Evolutionary conservation across 2,797 vertebrate genomes (phyloP).

Genomic region (Gambelia wislizenii): DNA sequence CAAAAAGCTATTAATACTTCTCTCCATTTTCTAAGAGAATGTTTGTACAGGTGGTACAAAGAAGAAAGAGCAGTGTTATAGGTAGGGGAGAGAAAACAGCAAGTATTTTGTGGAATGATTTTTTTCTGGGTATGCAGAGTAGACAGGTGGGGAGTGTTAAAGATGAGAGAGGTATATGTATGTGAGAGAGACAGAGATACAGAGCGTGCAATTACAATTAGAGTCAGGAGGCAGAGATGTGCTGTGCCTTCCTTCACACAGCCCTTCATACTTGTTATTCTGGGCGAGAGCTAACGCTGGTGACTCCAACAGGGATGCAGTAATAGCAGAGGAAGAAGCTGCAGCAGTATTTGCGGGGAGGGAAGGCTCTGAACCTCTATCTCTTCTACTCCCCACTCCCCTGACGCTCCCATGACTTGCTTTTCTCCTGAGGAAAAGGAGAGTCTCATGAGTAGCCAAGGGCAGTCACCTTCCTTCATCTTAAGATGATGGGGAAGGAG

Average conservation of each 20-base stretch:
- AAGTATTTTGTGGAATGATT: neutral
- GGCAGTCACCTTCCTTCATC: neutral
- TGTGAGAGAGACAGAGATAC: too few species aligned
- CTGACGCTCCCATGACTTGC: neutral
- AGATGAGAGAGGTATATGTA: neutral
- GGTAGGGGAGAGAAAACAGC: neutral
- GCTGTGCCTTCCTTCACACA: neutral
- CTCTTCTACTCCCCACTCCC: neutral
- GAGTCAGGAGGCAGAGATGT: neutral
- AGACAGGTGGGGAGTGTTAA: neutral
- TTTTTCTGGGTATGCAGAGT: neutral
- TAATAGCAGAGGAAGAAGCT: neutral
- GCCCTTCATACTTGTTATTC: conserved; percentile 31
- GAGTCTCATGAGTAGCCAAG: neutral
- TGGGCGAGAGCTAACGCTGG: conserved; percentile 15
- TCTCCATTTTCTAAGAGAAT: neutral
- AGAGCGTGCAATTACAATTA: too few species aligned
- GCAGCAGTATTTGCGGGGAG: conserved; percentile 9
- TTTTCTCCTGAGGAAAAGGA: neutral
- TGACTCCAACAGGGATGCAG: conserved; percentile 28
- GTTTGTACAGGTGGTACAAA: neutral
- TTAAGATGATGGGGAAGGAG: neutral
- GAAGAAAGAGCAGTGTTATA: too few species aligned
- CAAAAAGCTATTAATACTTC: neutral
- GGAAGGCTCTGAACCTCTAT: neutral